Conservation (phyloP, 2,797 vertebrate species). For the Phrynocephalus guinanensis region DNA sequence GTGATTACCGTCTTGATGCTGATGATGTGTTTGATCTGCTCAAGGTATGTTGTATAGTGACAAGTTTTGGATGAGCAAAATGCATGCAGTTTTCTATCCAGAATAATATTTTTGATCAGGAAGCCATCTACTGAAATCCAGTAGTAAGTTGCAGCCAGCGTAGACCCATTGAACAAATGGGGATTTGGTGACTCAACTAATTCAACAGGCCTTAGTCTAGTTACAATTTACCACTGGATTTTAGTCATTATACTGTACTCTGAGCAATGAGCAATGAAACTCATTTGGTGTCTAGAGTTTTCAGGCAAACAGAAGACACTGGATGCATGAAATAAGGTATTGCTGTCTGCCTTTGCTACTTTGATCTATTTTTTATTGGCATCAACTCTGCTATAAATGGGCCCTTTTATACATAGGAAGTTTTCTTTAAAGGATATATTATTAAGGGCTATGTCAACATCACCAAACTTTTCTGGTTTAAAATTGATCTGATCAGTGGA, state of each 20-base stretch:
- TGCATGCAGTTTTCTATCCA: too few relatives aligned
- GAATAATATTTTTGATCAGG: too few relatives aligned
- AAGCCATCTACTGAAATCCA: too few relatives aligned
- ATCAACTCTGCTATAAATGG: background rate
- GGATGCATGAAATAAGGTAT: background rate
- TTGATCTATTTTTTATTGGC: too few relatives aligned
- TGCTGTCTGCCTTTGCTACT: background rate
- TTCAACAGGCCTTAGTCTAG: too few relatives aligned
- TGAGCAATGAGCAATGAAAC: background rate
- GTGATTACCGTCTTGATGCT: constrained; percentile 96
- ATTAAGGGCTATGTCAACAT: background rate
- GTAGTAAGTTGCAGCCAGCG: too few relatives aligned
- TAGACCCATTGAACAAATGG: too few relatives aligned
- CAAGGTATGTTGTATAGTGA: constrained; percentile 83
- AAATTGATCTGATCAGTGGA: background rate
- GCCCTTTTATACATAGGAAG: background rate
- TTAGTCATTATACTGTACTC: background rate
- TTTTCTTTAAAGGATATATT: background rate
- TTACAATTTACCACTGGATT: too few relatives aligned
- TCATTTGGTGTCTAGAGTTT: background rate
- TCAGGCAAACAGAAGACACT: background rate
- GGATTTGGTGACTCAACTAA: too few relatives aligned
- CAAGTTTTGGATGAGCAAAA: too few relatives aligned
- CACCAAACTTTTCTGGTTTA: background rate
- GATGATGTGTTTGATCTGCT: constrained; percentile 97